Evolutionary conservation across 2,113 vertebrate species (phyloP).

Genomic region (Camelus bactrianus): DNA sequence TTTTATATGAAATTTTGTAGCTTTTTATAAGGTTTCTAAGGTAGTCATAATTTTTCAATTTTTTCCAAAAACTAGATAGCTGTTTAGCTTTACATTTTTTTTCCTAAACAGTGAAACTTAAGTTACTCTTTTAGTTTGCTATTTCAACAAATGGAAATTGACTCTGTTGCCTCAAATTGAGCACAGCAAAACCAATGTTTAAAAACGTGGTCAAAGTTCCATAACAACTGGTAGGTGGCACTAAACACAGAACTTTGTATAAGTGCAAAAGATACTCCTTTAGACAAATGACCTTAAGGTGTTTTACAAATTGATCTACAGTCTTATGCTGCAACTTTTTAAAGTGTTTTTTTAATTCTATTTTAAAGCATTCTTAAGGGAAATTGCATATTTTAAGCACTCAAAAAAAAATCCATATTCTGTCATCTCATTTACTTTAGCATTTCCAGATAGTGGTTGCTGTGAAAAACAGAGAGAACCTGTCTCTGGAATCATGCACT

Average conservation of each 20-base stretch:
- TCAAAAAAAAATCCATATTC: not conserved
- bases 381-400: not conserved
- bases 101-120: not conserved
- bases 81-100: not conserved
- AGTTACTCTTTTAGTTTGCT: not conserved
- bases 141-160: constrained; percentile 19
- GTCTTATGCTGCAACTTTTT: not conserved
- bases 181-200: not conserved
- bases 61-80: not conserved
- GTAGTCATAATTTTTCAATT: not conserved
- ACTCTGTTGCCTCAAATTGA: not conserved
- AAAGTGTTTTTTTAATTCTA: not conserved
- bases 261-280: not conserved
- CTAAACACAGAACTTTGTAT: not conserved
- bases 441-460: constrained; percentile 81
- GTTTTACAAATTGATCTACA: not conserved
- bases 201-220: not conserved
- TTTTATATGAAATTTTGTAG: not conserved
- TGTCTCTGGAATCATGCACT: constrained; percentile 49
- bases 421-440: constrained; percentile 71
- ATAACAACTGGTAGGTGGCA: not conserved
- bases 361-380: not conserved
- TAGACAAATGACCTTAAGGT: not conserved
- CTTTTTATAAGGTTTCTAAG: not conserved
- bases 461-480: constrained; percentile 66